A percentile compares a stretch with the other conserved stretches of the same genome.
Evolutionary conservation across 2,888 invertebrate species (phyloP).

Genomic region (Cephus spinipes): DNA sequence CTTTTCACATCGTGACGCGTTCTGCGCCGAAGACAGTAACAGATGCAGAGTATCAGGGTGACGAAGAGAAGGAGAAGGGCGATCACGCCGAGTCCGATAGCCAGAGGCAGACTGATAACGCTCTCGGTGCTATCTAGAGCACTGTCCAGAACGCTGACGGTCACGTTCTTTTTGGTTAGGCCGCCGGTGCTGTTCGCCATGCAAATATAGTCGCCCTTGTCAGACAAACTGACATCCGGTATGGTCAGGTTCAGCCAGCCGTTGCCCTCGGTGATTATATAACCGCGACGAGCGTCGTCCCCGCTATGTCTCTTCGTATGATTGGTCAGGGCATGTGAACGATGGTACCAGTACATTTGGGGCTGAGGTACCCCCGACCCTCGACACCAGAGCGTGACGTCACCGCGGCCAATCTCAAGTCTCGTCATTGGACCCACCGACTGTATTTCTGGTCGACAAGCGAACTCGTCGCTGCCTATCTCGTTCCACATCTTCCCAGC

Average conservation of each 20-base stretch:
- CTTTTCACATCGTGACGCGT: slow-evolving; percentile 72
- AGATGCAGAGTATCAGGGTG: slow-evolving; percentile 70
- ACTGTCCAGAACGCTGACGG: slow-evolving; percentile 70
- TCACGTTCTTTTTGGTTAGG: slow-evolving; percentile 80
- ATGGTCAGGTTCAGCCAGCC: slow-evolving; percentile 75
- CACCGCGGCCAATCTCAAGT: slow-evolving; percentile 72
- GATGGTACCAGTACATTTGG: slow-evolving; percentile 70
- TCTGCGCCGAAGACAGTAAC: slow-evolving; percentile 70
- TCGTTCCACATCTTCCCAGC: slow-evolving; percentile 81
- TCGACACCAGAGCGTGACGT: slow-evolving; percentile 79
- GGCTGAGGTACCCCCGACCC: slow-evolving; percentile 83
- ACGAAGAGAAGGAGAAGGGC: slow-evolving; percentile 68
- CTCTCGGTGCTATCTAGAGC: slow-evolving; percentile 38
- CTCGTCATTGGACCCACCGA: slow-evolving; percentile 67
- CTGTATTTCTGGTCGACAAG: slow-evolving; percentile 81
- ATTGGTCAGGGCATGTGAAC: slow-evolving; percentile 50
- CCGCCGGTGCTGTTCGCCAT: slow-evolving; percentile 87
- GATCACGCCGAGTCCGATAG: slow-evolving; percentile 67
- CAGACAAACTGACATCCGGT: slow-evolving; percentile 72
- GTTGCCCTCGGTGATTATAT: slow-evolving; percentile 36
- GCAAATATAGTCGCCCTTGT: slow-evolving; percentile 82
- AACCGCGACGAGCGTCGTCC: slow-evolving; percentile 58
- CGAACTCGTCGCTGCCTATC: slow-evolving; percentile 79
- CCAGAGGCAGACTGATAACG: slow-evolving; percentile 66
- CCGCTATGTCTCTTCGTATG: slow-evolving; percentile 57